Base-by-base conservation (phyloP, 2,888 invertebrate genomes). In the Cetonia aurata region DNA sequence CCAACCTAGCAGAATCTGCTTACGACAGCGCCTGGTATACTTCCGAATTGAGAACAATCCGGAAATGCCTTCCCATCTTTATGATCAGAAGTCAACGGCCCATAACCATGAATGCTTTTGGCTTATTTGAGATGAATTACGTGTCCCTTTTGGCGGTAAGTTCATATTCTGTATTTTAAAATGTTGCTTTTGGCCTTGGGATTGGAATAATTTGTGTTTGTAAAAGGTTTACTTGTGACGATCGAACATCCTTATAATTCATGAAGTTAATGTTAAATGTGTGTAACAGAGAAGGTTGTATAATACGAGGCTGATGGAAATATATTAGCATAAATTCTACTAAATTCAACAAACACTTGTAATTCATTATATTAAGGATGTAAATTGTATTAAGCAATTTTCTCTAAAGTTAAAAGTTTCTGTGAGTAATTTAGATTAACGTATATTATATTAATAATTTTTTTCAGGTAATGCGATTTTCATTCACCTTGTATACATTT, bases 401-500 rank as follows among this genome's bases (percentile, higher is more conserved):
- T n/a, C n/a, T n/a, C n/a, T n/a, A n/a, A n/a, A n/a, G n/a, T n/a
- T n/a, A n/a, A n/a, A n/a, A n/a, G n/a, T n/a, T n/a, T n/a, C n/a
- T n/a, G n/a, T n/a, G n/a, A n/a, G n/a, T n/a, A n/a, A n/a, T n/a
- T n/a, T n/a, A n/a, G n/a, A n/a, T n/a, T n/a, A n/a, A n/a, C 8
- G 15, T 13, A 44, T 9, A 25, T 48, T 6, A 4, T 60, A 17
- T 68, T 60, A n/a, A n/a, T n/a, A n/a, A 41, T 33, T 13, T 67
- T n/a, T 72, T 72, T 42, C 19, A 75, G 75, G 71, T 76, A 10
- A 60, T 76, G 55, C 44, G 72, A n/a, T 69, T 76, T 17, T 74
- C 76, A 0, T 76, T 75, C 60, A 74, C 73, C 0, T 68, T 75
- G 9, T 75, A 74, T 59, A 75, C 75, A 9, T 62, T 75, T 17